phyloP scores from a whole-genome alignment of 2,113 vertebrate genomes.

The Syngnathus typhle region DNA sequence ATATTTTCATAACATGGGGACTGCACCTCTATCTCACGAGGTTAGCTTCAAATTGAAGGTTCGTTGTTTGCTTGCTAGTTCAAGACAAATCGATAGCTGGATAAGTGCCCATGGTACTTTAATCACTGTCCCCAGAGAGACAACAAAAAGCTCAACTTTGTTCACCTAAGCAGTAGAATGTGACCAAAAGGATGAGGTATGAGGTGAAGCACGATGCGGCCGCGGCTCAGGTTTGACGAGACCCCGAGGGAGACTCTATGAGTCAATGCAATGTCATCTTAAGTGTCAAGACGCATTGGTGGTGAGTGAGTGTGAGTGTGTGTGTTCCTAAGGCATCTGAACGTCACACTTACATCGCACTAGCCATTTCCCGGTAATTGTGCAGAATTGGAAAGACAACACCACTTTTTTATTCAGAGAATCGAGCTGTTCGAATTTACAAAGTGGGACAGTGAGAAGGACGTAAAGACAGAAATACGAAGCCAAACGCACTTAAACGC shows the following conservation, averaged over 20 bases:
- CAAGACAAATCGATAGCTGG: background rate
- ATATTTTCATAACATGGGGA: background rate
- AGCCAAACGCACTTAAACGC: conserved; percentile 7
- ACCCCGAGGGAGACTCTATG: background rate
- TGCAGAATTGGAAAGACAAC: conserved; percentile 32
- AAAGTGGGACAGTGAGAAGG: conserved; percentile 21
- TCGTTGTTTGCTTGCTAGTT: background rate
- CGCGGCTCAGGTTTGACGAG: background rate
- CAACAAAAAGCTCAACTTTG: background rate
- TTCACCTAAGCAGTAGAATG: background rate
- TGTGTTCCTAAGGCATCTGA: background rate
- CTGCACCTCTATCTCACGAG: background rate
- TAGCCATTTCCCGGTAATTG: conserved; percentile 28
- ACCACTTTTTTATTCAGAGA: conserved; percentile 32
- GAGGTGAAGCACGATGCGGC: background rate
- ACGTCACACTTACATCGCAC: conserved; percentile 18
- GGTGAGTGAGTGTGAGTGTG: background rate
- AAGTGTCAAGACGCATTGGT: conserved; percentile 5
- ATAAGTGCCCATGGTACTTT: background rate
- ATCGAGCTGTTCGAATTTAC: conserved; percentile 15
- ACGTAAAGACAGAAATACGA: conserved; percentile 14
- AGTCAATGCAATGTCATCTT: conserved; percentile 13
- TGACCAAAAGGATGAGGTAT: background rate
- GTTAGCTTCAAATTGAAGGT: background rate
- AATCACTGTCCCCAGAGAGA: background rate